phyloP scores from a whole-genome alignment of 2,113 vertebrate species.

The Silurus meridionalis region DNA sequence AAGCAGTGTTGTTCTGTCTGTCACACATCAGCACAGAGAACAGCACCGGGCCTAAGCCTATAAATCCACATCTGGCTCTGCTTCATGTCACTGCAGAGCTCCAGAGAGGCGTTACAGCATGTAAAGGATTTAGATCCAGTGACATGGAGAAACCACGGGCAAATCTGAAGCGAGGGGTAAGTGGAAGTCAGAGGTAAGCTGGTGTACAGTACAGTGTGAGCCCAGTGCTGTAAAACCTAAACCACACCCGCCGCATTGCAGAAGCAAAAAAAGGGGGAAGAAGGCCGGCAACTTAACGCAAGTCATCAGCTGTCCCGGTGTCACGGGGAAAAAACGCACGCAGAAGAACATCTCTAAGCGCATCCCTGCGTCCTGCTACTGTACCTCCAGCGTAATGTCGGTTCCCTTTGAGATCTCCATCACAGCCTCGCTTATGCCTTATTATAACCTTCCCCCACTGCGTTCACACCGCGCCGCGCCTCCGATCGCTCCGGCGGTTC shows the following conservation, averaged over 20 bases:
- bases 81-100: slow-evolving; percentile 3
- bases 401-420: neutral
- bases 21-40: neutral
- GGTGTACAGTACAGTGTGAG: neutral
- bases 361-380: neutral
- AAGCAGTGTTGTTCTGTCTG: neutral
- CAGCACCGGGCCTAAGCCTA: neutral
- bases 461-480: neutral
- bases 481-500: neutral
- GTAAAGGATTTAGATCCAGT: neutral
- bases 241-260: slow-evolving; percentile 67
- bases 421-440: neutral
- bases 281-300: slow-evolving; percentile 48
- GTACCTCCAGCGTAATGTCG: too few relatives aligned
- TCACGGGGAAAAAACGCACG: too few relatives aligned
- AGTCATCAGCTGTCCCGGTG: slow-evolving; percentile 40
- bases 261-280: slow-evolving; percentile 41
- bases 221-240: slow-evolving; percentile 34
- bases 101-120: neutral
- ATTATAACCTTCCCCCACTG: neutral
- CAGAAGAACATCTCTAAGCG: neutral
- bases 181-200: slow-evolving; percentile 5
- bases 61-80: neutral
- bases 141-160: neutral
- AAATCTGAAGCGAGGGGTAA: neutral